Base-by-base conservation (phyloP, 2,888 invertebrate genomes). In the Latrodectus hesperus region DNA sequence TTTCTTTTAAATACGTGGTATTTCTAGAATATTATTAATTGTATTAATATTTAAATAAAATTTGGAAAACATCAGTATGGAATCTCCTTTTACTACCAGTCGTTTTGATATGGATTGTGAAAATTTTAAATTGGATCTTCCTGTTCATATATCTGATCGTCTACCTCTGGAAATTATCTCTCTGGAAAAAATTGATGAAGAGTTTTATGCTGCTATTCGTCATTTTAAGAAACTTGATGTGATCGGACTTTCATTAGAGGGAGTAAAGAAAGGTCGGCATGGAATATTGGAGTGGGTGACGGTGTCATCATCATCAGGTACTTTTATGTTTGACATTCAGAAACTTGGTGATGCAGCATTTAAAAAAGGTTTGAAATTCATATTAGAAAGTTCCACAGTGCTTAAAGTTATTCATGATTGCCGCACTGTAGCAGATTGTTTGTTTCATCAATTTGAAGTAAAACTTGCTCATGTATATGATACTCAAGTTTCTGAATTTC, bases 331-430 rank as follows among this genome's bases (percentile, higher is more conserved):
- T 90, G 92, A 92, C 88, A 90, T 92, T 26, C 89, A 91, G 8
- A 79, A 85, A 8, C 89, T 92, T 26, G 91, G 91, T 16, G 86
- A 89, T 49, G 90, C 90, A 9, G 90, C 91, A 74, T 91, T 91
- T 86, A 88, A 90, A 26, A 88, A 90, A 72, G 94, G 94, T 4
- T 91, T 94, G 11, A 91, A 94, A 79, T 93, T 93, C 90, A 90
- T 92, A 16, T 90, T 92, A 71, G 90, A 91, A 73, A 92, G 92
- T 91, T 92, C 92, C 60, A 91, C 90, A 77, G 93, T 93, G 52
- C 93, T 93, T 83, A 94, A 94, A 92, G 94, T 95, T 90, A 92
- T 94, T 53, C 94, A 95, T 92, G 94, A 94, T 90, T 94, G 94
- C 89, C 92, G 94, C 86, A 93, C 93, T 89, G 91, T 94, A 82